These are phyloP conservation scores for Agrilus mali DNA, from an alignment of 2,888 invertebrate genomes.

Conservation along the genomic window DNA sequence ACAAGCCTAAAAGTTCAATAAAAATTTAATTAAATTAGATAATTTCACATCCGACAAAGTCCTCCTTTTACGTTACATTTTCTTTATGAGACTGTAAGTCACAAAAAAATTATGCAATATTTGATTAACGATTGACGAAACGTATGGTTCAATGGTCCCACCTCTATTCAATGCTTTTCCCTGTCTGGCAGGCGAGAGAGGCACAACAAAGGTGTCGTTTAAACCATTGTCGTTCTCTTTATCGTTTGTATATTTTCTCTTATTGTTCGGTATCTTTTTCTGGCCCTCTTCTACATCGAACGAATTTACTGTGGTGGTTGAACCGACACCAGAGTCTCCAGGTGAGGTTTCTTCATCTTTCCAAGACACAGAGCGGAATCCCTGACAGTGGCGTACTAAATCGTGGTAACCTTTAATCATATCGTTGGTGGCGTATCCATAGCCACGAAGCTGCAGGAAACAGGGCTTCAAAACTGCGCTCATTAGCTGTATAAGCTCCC, in stretches of 20 bases:
- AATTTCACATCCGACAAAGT: no score
- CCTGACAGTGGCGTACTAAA: slow-evolving; percentile 45
- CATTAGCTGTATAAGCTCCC: slow-evolving; percentile 23
- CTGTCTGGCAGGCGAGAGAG: slow-evolving; percentile 13
- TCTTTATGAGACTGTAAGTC: slow-evolving; percentile 6
- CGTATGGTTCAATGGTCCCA: slow-evolving; percentile 23
- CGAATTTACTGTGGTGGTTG: slow-evolving; percentile 10
- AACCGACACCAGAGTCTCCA: slow-evolving; percentile 17
- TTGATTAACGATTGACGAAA: slow-evolving; percentile 21
- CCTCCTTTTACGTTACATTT: not conserved
- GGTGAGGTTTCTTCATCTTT: slow-evolving; percentile 32
- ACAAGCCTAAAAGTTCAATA: no score
- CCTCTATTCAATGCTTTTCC: slow-evolving; percentile 25
- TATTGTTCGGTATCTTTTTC: slow-evolving; percentile 1
- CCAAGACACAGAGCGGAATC: slow-evolving; percentile 48
- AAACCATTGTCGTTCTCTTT: slow-evolving; percentile 6
- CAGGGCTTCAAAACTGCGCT: slow-evolving; percentile 43
- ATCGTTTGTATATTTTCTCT: slow-evolving; percentile 9
- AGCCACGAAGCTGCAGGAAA: slow-evolving; percentile 45
- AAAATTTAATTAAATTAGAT: no score
- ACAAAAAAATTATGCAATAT: slow-evolving; percentile 13
- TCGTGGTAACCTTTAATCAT: slow-evolving; percentile 45
- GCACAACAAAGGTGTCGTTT: slow-evolving; percentile 5
- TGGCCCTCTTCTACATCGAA: slow-evolving; percentile 10
- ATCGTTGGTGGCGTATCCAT: slow-evolving; percentile 43